A percentile compares a stretch with the other conserved stretches of the same genome.
phyloP scores from a whole-genome alignment of 2,888 invertebrate species.

The Microplitis deprimator region DNA sequence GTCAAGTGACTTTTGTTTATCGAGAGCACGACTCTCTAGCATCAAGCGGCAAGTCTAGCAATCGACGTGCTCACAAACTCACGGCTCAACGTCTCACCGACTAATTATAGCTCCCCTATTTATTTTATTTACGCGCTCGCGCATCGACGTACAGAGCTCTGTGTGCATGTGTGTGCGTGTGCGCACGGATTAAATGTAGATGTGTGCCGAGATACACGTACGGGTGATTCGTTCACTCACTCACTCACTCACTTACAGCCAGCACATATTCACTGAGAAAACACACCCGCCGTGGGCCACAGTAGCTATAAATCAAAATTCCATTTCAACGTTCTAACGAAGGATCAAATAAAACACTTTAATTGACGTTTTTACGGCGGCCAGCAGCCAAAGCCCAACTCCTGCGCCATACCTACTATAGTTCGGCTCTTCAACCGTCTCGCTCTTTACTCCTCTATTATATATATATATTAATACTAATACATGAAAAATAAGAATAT shows the following conservation, averaged over 20 bases:
- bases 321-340: slow-evolving; percentile 73
- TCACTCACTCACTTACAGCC: not conserved
- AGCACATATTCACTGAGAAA: slow-evolving; percentile 32
- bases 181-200: slow-evolving; percentile 42
- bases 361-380: slow-evolving; percentile 72
- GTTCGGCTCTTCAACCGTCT: slow-evolving; percentile 58
- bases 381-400: slow-evolving; percentile 67
- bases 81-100: slow-evolving; percentile 52
- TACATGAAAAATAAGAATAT: not conserved
- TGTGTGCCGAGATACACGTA: slow-evolving; percentile 11
- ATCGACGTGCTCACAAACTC: slow-evolving; percentile 36
- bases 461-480: not conserved
- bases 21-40: slow-evolving; percentile 8
- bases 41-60: slow-evolving; percentile 37
- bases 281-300: slow-evolving; percentile 52
- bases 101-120: slow-evolving; percentile 70
- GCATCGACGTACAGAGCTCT: slow-evolving; percentile 11
- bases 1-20: slow-evolving; percentile 30
- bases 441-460: slow-evolving; percentile 50
- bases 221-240: slow-evolving; percentile 19
- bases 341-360: slow-evolving; percentile 73
- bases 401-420: slow-evolving; percentile 49
- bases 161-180: slow-evolving; percentile 33
- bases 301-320: slow-evolving; percentile 70
- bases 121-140: slow-evolving; percentile 68